A percentile compares a stretch with the other conserved stretches of the same genome.
Evolutionary conservation across 2,888 invertebrate genomes (phyloP).

Genomic region (Scelioninae gen. 1): DNA sequence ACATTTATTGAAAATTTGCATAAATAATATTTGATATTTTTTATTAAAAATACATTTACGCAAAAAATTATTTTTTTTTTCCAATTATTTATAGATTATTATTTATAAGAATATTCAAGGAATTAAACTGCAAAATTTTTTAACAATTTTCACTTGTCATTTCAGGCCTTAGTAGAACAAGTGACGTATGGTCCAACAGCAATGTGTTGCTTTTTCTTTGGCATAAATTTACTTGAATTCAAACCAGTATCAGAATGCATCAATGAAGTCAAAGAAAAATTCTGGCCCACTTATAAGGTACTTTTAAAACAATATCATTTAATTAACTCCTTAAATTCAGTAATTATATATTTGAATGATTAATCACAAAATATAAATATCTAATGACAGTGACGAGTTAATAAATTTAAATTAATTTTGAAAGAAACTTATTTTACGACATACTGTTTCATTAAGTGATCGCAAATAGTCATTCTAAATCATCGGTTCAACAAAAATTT

Average conservation of each 20-base stretch:
- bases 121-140: neutral
- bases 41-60: no score
- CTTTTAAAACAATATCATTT: neutral
- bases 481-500: neutral
- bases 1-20: neutral
- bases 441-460: neutral
- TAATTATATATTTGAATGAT: no score
- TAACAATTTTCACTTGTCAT: constrained; percentile 1
- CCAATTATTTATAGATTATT: no score
- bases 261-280: constrained; percentile 89
- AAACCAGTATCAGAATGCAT: constrained; percentile 88
- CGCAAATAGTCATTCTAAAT: neutral
- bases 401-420: no score
- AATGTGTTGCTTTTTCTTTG: constrained; percentile 91
- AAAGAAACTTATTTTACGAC: no score
- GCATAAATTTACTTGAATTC: constrained; percentile 90
- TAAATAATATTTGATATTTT: no score
- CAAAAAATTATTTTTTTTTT: no score
- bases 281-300: constrained; percentile 90
- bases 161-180: constrained; percentile 90
- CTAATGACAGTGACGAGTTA: no score
- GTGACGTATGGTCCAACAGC: constrained; percentile 91
- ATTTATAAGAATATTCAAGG: neutral
- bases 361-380: no score
- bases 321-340: no score